Evolutionary conservation across 2,888 invertebrate genomes (phyloP), one percentile per base, ranked within the genome.

Genomic region (Tinea semifulvella): DNA sequence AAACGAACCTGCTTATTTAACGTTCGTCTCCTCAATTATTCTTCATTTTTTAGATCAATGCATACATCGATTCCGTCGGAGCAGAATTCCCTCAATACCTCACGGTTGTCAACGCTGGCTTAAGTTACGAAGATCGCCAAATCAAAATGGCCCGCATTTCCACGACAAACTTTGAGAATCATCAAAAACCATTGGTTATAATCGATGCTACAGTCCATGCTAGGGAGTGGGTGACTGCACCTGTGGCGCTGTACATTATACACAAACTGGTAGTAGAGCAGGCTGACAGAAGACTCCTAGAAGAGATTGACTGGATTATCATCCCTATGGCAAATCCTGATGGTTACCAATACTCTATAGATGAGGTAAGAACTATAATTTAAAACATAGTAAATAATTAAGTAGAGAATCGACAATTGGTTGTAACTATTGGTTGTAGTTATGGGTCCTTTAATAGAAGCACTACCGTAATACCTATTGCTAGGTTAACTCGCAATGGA

Each of bases 151-250:
- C 87, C 39, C 86, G 84, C 56, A 82, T 89, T 47, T 87, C 88
- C 1, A 79, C 72, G 18, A 72, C 73, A 13, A 68, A 71, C 7
- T 72, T 70, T 39, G 72, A 71, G 46, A 63, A 73, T 46, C 53
- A 60, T n/a, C 56, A 51, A 20, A 85, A 85, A 46, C 87, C 86
- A 0, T 79, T 82, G 1, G 81, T 88, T 48, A 61, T 87, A 20
- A 73, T 88, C 18, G 88, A 88, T 51, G 85, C 83, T 20, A 85
- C 84, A 19, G 84, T 86, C 31, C 87, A 87, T 55, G 87, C 86
- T 5, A 82, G 90, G 42, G 91, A 91, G 64, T 90, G 90, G 90
- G 86, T 89, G 46, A 85, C 90, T 0, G 82, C 88, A 1, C 84
- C 88, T 4, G 85, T 87, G 0, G 88, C 88, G 2, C 61, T 89